Percentiles rank a stretch among this genome's conserved stretches.
These are phyloP conservation scores for Synanthedon formicaeformis DNA, from an alignment of 2,888 invertebrate species.

Conservation along the genomic window DNA sequence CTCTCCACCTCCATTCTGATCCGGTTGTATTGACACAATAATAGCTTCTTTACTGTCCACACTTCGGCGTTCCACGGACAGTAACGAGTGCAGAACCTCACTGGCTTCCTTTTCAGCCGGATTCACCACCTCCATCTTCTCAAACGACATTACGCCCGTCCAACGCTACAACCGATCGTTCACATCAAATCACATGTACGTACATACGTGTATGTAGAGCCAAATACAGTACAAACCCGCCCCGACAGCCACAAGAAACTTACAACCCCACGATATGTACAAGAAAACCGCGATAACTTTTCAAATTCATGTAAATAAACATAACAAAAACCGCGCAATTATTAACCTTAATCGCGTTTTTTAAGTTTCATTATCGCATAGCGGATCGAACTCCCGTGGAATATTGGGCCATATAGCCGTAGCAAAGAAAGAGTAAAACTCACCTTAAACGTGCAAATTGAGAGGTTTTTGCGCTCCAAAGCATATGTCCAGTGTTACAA, in stretches of 20 bases:
- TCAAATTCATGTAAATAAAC: conserved; percentile 72
- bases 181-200: conserved; percentile 63
- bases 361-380: conserved; percentile 73
- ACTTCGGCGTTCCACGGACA: conserved; percentile 76
- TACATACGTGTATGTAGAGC: conserved; percentile 62
- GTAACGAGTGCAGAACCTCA: conserved; percentile 75
- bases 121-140: conserved; percentile 74
- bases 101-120: conserved; percentile 79
- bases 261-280: conserved; percentile 36
- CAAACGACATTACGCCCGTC: conserved; percentile 51
- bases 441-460: conserved; percentile 54
- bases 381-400: conserved; percentile 72
- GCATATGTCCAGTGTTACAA: conserved; percentile 35
- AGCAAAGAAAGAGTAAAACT: conserved; percentile 65
- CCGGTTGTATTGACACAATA: conserved; percentile 56
- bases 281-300: conserved; percentile 68
- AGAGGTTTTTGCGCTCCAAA: conserved; percentile 34
- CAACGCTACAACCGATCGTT: conserved; percentile 55
- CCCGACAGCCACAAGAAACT: conserved; percentile 37
- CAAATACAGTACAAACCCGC: conserved; percentile 50
- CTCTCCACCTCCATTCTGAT: conserved; percentile 59
- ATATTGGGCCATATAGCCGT: conserved; percentile 73
- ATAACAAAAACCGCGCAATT: conserved; percentile 72
- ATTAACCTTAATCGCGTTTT: conserved; percentile 73
- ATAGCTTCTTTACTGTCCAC: conserved; percentile 69